Evolutionary conservation across 2,888 invertebrate genomes (phyloP), one percentile per base, ranked within the genome.

Genomic region (Cosmia trapezina): DNA sequence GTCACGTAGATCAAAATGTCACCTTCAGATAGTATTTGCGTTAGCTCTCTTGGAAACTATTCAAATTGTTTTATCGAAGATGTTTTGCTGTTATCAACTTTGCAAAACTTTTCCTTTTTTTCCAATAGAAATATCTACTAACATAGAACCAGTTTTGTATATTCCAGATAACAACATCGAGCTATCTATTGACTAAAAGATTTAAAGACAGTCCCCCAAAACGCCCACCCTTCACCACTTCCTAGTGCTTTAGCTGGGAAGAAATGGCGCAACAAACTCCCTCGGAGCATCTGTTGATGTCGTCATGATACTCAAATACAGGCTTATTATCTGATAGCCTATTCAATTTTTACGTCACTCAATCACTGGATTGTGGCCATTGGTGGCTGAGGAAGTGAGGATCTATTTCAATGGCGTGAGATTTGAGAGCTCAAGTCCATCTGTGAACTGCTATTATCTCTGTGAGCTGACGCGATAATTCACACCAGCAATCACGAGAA

Each of bases 1-100:
- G 45, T 59, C 59, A 61, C 4, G 4, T 1, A 41, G 45, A 65
- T 70, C 8, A 70, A 81, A 81, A 77, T 79, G 71, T 79, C 79
- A 81, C 79, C 71, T 76, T 57, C 63, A 66, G 41, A 56, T 70
- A 45, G 43, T 47, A 45, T 69, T 47, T n/a, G 28, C 47, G 41
- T n/a, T 33, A 8, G 19, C 7, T 56, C 45, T 43, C 51, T 74
- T 75, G 45, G 49, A 68, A 33, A 64, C 28, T 41, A 56, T 51
- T 60, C 49, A 75, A 54, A 63, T 41, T 47, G 19, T 43, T 54
- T 28, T 47, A 67, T 43, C 9, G 0, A 22, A 37, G 17, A 53
- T 12, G 22, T 73, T 74, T 43, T 6, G 8, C 3, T 41, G 12
- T 74, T 28, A 41, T 41, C 12, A 54, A 22, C 12, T 33, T 33